These are phyloP conservation scores for Cromileptes altivelis DNA, from an alignment of 2,113 vertebrate species.

Conservation along the genomic window DNA sequence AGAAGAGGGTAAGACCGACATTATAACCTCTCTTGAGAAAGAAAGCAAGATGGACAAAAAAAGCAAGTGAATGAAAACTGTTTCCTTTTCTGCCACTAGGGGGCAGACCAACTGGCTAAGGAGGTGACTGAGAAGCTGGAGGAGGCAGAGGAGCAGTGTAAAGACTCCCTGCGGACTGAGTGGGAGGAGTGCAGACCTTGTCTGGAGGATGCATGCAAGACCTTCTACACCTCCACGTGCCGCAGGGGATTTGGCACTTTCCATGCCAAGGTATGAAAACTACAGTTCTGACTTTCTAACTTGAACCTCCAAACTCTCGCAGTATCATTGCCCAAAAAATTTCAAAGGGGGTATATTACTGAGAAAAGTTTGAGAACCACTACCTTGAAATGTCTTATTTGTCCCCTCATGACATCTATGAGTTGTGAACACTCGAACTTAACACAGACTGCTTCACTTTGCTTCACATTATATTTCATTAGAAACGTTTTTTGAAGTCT, in stretches of 20 bases:
- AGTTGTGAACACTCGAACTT: not conserved
- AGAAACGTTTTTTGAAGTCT: not conserved
- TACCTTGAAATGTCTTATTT: not conserved
- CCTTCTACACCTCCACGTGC: slow-evolving; percentile 87
- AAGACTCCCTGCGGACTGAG: slow-evolving; percentile 82
- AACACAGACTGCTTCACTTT: not conserved
- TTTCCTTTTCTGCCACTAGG: slow-evolving; percentile 77
- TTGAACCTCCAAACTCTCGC: not conserved
- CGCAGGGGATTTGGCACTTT: slow-evolving; percentile 83
- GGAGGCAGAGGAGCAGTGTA: slow-evolving; percentile 90
- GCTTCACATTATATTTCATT: not conserved
- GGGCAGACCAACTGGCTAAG: slow-evolving; percentile 86
- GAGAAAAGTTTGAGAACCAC: too few species aligned
- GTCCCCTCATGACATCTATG: not conserved
- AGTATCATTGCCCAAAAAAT: not conserved
- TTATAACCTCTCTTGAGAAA: not conserved
- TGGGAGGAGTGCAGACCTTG: slow-evolving; percentile 92
- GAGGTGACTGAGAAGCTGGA: slow-evolving; percentile 90
- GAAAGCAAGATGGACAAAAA: too few species aligned
- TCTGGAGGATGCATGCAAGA: slow-evolving; percentile 89
- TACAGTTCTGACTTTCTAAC: not conserved
- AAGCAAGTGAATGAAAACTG: not conserved
- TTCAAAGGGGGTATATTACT: too few species aligned
- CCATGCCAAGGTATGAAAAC: slow-evolving; percentile 84
- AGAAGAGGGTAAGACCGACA: slow-evolving; percentile 86